A percentile compares a stretch with the other conserved stretches of the same genome.
Evolutionary conservation across 1,140 invertebrate genomes (phyloP).

Genomic region (Drosophila novamexicana): DNA sequence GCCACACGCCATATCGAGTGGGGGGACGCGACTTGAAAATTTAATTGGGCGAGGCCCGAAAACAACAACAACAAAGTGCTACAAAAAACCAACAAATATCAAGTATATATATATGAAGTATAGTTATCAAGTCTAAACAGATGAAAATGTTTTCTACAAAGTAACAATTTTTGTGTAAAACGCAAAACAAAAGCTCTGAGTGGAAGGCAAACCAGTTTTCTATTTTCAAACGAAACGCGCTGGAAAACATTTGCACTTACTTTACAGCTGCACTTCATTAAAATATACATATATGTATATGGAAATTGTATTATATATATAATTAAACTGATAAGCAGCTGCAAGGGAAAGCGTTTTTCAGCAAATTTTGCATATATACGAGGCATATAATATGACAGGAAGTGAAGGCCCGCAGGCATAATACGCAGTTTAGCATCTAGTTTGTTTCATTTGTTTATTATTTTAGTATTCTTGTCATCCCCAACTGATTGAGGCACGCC

Average conservation of each 20-base stretch:
- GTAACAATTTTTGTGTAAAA: too few relatives aligned
- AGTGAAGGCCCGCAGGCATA: too few relatives aligned
- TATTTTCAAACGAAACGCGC: neutral
- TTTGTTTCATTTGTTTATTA: neutral
- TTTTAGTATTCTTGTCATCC: neutral
- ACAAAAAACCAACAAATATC: too few relatives aligned
- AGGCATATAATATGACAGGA: neutral
- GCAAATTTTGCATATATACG: neutral
- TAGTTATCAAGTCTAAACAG: too few relatives aligned
- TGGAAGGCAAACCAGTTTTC: constrained; percentile 2
- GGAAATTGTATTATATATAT: neutral
- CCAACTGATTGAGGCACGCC: constrained; percentile 1
- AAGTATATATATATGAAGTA: too few relatives aligned
- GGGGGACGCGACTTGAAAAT: constrained; percentile 26
- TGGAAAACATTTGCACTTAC: neutral
- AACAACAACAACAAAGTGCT: neutral
- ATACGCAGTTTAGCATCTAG: neutral
- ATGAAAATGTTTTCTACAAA: too few relatives aligned
- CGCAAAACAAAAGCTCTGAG: neutral
- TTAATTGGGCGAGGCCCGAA: constrained; percentile 34
- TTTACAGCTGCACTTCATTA: neutral
- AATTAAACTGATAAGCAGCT: constrained; percentile 55
- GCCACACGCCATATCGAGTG: neutral
- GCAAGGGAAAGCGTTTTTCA: constrained; percentile 1
- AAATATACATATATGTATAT: neutral